A percentile compares a stretch with the other conserved stretches of the same genome.
Evolutionary conservation across 1,140 invertebrate genomes (phyloP).

Genomic region (Drosophila pseudoobscura): DNA sequence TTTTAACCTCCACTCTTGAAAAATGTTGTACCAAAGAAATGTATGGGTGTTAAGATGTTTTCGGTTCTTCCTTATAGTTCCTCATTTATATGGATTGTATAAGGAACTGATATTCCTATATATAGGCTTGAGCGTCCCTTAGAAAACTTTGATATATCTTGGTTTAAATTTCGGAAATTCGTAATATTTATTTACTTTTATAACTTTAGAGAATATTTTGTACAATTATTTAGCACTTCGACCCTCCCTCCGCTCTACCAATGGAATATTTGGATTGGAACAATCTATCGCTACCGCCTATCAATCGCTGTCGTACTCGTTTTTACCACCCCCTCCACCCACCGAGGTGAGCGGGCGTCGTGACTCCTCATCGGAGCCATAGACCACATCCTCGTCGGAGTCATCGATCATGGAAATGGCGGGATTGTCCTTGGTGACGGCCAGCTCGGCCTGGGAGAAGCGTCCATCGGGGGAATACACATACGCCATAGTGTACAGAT

Average conservation of each 20-base stretch:
- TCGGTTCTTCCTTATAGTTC: no score
- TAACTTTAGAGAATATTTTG: slow-evolving; percentile 48
- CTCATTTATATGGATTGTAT: no score
- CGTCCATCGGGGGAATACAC: slow-evolving; percentile 94
- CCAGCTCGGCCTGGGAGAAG: slow-evolving; percentile 91
- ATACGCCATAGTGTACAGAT: slow-evolving; percentile 96
- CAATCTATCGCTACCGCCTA: slow-evolving; percentile 7
- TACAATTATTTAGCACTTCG: slow-evolving; percentile 55
- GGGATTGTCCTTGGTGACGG: slow-evolving; percentile 98
- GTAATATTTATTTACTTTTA: slow-evolving; percentile 35
- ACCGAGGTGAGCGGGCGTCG: slow-evolving; percentile 86
- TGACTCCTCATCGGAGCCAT: slow-evolving; percentile 95
- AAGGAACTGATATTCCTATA: no score
- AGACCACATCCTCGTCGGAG: slow-evolving; percentile 98
- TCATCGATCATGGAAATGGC: slow-evolving; percentile 99
- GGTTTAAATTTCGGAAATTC: slow-evolving; percentile 26
- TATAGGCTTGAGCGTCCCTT: no score
- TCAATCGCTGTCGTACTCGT: slow-evolving; percentile 88
- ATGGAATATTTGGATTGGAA: slow-evolving; percentile 58
- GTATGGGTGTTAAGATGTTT: no score
- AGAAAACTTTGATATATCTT: no score
- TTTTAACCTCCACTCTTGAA: no score
- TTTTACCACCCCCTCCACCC: slow-evolving; percentile 84
- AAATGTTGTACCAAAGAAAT: no score
- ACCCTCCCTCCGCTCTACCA: slow-evolving; percentile 11